Conservation (phyloP, 2,113 vertebrate species). For the Nyctereutes procyonoides region DNA sequence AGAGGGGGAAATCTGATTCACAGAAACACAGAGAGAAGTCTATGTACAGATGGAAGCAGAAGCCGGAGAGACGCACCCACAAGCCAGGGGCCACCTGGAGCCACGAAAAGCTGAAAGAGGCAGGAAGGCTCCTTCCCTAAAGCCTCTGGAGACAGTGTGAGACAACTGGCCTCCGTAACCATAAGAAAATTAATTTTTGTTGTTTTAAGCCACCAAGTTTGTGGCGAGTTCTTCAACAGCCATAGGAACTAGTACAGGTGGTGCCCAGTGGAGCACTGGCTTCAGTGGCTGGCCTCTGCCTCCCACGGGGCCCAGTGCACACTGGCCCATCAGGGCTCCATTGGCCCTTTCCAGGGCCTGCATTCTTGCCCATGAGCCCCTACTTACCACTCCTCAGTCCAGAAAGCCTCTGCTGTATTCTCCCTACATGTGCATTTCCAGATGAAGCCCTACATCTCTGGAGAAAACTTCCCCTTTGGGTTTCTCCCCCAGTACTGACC, state of each 20-base stretch:
- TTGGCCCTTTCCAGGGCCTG: fast-evolving
- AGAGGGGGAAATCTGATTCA: neutral
- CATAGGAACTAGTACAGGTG: fast-evolving
- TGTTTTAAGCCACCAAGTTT: neutral
- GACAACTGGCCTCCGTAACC: neutral
- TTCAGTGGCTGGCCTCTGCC: fast-evolving
- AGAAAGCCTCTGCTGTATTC: neutral
- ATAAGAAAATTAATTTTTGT: neutral
- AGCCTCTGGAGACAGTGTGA: neutral
- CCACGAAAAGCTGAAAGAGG: too few relatives aligned
- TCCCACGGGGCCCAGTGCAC: fast-evolving
- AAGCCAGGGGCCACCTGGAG: neutral
- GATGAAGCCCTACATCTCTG: neutral
- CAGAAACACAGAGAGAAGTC: neutral
- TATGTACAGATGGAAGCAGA: neutral
- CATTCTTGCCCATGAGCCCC: neutral
- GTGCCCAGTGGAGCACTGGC: neutral
- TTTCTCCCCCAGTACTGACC: neutral
- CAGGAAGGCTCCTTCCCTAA: too few relatives aligned
- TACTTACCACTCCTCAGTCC: neutral
- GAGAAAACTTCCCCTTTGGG: fast-evolving
- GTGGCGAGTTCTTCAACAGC: neutral
- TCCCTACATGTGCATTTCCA: neutral
- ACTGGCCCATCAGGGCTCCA: too few relatives aligned
- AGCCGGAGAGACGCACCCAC: fast-evolving